Base-by-base conservation (phyloP, 2,113 vertebrate species). In the Cavia porcellus region DNA sequence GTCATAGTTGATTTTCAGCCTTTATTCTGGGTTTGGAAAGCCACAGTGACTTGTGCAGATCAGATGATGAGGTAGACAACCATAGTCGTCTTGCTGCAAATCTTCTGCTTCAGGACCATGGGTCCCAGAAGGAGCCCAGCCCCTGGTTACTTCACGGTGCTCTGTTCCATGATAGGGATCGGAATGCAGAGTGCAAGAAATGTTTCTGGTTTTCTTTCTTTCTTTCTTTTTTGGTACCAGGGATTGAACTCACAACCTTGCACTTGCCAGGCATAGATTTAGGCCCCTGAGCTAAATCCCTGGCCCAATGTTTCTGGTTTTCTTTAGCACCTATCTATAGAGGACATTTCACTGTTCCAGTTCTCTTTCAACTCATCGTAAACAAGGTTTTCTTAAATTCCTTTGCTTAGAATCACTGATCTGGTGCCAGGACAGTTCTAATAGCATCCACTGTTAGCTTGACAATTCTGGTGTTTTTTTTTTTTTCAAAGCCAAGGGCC, bases 11-110 rank as follows among this genome's bases (percentile, higher is more conserved):
- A 42, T 55, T 83, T 92, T 93, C n/a, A 70, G 25, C 22, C 20
- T 30, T 20, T 82, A 30, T 91, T 57, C 38, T 17, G 28, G 59
- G 50, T 82, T 82, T 55, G 32, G 77, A n/a, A 82, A 86, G 55
- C 55, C 12, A 2, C 55, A 25, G 52, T 62, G 82, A 55, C n/a
- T 5, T 84, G 14, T 42, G 81, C 25, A 80, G 68, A 47, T 2
- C 12, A 17, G 85, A 20, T 94, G 64, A 12, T 75, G 38, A 82
- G 42, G 22, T 4, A 3, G 25, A 38, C 38, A 6, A 24, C 15
- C 1, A 2, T 1, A 0, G 1, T 42, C 19, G 3, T 77, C 57
- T 28, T 68, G 61, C 38, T 72, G 25, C 1, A 32, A 11, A 15
- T 59, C 1, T 50, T 52, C 55, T 72, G 89, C 52, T 35, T 84